A percentile compares a stretch with the other conserved stretches of the same genome.
phyloP scores from a whole-genome alignment of 2,113 vertebrate species.

The Probosciger aterrimus region DNA sequence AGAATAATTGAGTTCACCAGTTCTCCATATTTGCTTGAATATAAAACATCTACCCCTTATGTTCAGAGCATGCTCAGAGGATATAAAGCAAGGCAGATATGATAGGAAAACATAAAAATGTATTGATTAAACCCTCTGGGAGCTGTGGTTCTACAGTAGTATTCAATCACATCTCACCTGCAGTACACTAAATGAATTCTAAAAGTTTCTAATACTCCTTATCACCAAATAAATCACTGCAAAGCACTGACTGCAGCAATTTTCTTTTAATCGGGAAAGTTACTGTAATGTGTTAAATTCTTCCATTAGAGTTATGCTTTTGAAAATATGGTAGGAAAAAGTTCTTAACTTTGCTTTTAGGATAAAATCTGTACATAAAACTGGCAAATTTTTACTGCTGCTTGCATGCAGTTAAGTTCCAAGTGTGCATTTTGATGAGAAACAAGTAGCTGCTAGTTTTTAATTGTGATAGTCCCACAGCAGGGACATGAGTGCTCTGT shows the following conservation, averaged over 20 bases:
- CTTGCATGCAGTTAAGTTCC: neutral
- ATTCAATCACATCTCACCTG: neutral
- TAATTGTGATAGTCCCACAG: neutral
- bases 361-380: neutral
- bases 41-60: neutral
- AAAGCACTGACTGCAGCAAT: neutral
- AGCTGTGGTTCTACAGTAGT: neutral
- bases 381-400: neutral
- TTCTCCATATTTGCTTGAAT: neutral
- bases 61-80: neutral
- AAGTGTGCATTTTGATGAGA: rapidly evolving
- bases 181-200: neutral
- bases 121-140: neutral
- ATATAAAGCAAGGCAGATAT: slow-evolving; percentile 1
- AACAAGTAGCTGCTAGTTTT: neutral
- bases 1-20: neutral
- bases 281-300: neutral
- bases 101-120: slow-evolving; percentile 7
- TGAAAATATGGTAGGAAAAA: neutral
- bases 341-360: neutral
- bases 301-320: neutral
- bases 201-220: neutral
- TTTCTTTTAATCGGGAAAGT: neutral
- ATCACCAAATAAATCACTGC: neutral
- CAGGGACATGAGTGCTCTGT: rapidly evolving